These are phyloP conservation scores for Eleginops maclovinus DNA, from an alignment of 2,113 vertebrate genomes.

Conservation along the genomic window DNA sequence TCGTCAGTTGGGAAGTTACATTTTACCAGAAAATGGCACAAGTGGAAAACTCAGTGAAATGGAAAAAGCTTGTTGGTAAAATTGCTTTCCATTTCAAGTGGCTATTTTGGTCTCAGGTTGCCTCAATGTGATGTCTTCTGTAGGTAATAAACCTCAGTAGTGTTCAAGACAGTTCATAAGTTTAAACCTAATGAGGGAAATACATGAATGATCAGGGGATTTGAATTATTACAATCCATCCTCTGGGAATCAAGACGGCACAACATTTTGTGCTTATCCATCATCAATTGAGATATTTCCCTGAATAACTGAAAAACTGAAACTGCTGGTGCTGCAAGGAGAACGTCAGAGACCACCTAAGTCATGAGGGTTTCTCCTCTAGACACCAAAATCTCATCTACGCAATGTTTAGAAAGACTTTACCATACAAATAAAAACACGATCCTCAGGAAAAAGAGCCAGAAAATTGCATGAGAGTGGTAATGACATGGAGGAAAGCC, in stretches of 20 bases:
- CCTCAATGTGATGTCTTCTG: neutral
- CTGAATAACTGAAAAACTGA: neutral
- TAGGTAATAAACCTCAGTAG: neutral
- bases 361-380: neutral
- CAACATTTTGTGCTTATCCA: neutral
- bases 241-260: neutral
- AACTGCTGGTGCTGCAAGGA: neutral
- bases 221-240: neutral
- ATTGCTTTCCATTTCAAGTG: neutral
- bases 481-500: slow-evolving; percentile 56
- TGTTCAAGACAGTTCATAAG: neutral
- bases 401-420: neutral
- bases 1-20: neutral
- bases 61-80: neutral
- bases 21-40: neutral
- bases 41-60: neutral
- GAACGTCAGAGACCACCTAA: neutral
- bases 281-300: neutral
- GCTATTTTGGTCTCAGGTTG: neutral
- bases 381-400: neutral
- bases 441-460: slow-evolving; percentile 27
- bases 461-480: slow-evolving; percentile 24
- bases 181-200: neutral
- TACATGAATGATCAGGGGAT: neutral
- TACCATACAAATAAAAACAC: slow-evolving; percentile 21